phyloP scores from a whole-genome alignment of 2,888 invertebrate species.

The Pollenia amentaria region DNA sequence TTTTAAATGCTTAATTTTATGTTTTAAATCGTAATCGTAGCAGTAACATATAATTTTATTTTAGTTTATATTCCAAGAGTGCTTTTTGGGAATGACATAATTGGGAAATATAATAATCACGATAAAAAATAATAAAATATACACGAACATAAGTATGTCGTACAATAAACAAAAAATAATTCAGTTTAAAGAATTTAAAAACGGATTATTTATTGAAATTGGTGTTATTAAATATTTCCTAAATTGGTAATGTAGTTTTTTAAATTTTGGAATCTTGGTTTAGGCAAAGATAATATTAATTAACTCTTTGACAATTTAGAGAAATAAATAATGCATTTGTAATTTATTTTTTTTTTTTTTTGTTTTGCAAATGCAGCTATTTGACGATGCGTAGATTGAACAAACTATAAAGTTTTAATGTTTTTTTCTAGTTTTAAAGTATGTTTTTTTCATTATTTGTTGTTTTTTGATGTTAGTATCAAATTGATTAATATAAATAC shows the following conservation, averaged over 20 bases:
- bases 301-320: conserved; percentile 49
- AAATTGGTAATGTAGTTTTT: conserved; percentile 59
- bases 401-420: conserved; percentile 19
- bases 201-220: conserved; percentile 53
- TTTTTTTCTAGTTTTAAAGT: conserved; percentile 43
- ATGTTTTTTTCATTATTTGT: conserved; percentile 49
- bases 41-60: conserved; percentile 51
- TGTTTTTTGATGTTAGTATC: conserved; percentile 68
- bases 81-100: conserved; percentile 33
- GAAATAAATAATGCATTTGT: conserved; percentile 65
- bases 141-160: background rate
- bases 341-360: background rate
- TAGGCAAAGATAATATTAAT: conserved; percentile 41
- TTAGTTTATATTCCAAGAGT: conserved; percentile 48
- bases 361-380: conserved; percentile 55
- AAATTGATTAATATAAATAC: conserved; percentile 82
- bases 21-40: conserved; percentile 54
- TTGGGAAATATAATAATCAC: background rate
- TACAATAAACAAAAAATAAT: conserved; percentile 30
- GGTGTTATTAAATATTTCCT: conserved; percentile 58
- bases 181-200: conserved; percentile 50
- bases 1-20: conserved; percentile 51
- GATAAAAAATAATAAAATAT: background rate
- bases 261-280: conserved; percentile 46
- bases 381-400: conserved; percentile 42